Evolutionary conservation across 2,797 vertebrate genomes (phyloP).

Genomic region (Taeniopygia guttata): DNA sequence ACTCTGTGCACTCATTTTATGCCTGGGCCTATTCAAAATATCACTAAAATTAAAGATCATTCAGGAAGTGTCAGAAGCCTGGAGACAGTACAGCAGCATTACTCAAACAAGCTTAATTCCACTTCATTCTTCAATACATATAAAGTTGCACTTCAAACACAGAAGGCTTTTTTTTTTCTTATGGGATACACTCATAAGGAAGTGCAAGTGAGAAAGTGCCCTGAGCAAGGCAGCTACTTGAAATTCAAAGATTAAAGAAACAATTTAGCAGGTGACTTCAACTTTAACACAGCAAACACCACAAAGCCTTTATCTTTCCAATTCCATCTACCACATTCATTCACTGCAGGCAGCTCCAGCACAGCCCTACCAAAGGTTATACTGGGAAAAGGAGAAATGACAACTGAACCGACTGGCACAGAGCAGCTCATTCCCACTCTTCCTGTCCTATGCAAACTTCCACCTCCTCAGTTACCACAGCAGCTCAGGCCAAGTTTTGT

Average conservation of each 20-base stretch:
- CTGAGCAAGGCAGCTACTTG: not conserved
- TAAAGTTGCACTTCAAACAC: not conserved
- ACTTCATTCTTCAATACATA: not conserved
- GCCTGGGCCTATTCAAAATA: not conserved
- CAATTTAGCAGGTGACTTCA: not conserved
- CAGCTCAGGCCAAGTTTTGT: not conserved
- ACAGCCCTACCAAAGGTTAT: not conserved
- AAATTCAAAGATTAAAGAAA: conserved; percentile 15
- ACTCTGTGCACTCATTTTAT: not conserved
- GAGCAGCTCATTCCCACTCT: not conserved
- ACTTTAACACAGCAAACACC: not conserved
- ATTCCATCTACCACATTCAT: not conserved
- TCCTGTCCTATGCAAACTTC: not conserved
- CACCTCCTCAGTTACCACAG: not conserved
- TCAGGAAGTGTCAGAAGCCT: not conserved
- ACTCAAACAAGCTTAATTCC: not conserved
- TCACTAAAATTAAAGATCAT: not conserved
- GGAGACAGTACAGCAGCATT: not conserved
- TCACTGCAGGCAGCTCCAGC: not conserved
- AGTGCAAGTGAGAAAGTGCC: not conserved
- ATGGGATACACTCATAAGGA: not conserved
- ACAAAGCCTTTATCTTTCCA: not conserved
- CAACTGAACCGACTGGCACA: not conserved
- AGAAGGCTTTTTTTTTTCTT: not conserved
- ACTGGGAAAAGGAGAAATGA: not conserved